A percentile compares a stretch with the other conserved stretches of the same genome.
Evolutionary conservation across 2,888 invertebrate species (phyloP).

Genomic region (Lobophora halterata): DNA sequence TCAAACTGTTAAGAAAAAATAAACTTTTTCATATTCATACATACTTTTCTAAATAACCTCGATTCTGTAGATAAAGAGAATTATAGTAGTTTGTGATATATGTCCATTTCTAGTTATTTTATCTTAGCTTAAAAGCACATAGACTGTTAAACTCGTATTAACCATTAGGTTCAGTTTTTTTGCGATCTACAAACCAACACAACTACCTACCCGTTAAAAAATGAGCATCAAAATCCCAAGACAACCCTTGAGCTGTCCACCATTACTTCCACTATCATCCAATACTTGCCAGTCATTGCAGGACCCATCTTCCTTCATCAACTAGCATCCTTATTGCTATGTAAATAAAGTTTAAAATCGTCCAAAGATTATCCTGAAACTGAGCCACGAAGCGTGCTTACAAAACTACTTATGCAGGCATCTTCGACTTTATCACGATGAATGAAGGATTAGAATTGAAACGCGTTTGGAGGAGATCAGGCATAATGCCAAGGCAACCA

Average conservation of each 20-base stretch:
- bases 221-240: slow-evolving; percentile 36
- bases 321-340: background rate
- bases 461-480: slow-evolving; percentile 23
- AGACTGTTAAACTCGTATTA: no score
- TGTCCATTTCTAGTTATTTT: no score
- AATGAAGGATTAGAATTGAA: slow-evolving; percentile 14
- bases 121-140: no score
- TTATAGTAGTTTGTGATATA: no score
- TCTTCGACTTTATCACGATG: slow-evolving; percentile 7
- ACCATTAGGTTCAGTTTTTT: no score
- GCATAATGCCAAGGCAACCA: slow-evolving; percentile 44
- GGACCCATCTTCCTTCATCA: slow-evolving; percentile 22
- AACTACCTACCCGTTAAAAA: no score
- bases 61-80: no score
- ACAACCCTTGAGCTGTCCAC: slow-evolving; percentile 39
- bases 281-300: slow-evolving; percentile 32
- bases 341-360: slow-evolving; percentile 8
- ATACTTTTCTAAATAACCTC: no score
- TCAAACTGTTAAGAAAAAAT: no score
- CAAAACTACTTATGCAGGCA: slow-evolving; percentile 10
- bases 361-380: background rate
- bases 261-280: slow-evolving; percentile 41
- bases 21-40: no score
- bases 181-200: slow-evolving; percentile 1
- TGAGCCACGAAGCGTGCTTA: slow-evolving; percentile 11